Evolutionary conservation across 2,888 invertebrate genomes (phyloP), one percentile per base, ranked within the genome.

Genomic region (Nematopogon swammerdamellus): DNA sequence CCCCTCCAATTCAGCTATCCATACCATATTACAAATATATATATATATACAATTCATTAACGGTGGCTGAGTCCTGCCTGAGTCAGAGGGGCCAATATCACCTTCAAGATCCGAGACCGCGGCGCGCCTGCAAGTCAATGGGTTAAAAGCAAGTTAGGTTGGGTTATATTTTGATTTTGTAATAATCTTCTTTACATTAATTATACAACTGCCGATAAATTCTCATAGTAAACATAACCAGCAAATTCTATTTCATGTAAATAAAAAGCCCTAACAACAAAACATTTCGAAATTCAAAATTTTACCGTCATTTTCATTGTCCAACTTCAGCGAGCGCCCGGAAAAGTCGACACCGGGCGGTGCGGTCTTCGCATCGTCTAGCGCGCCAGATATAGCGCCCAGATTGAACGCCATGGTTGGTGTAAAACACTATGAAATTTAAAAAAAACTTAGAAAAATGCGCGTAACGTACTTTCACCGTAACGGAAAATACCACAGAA

Each of bases 241-340:
- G 47, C 19, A 43, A 20, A 50, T 49, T 44, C 17, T 25, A 25
- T 25, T 25, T 25, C 8, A 45, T 50, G 25, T 50, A 50, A 30
- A 50, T 46, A 52, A 30, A 47, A 47, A 48, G 30, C 4, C 11
- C 4, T 6, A 18, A 43, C 16, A 11, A 43, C 25, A 25, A 25
- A 25, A 6, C n/a, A n/a, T n/a, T n/a, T n/a, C n/a, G n/a, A n/a
- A n/a, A 6, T 43, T 17, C 4, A 6, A 17, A 18, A 18, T 18
- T 70, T 77, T 76, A 94, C 94, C 95, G 79, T 95, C 91, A 51
- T 85, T 82, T 48, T 85, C 89, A 0, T 84, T 83, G 65, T 93
- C 82, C 59, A 95, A 82, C 72, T 92, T 92, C 48, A 92, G 68
- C 0, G 87, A 87, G 71, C 85, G 85, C 50, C 91, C 91, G 53